Evolutionary conservation across 2,888 invertebrate genomes (phyloP).

Genomic region (Tineola bisselliella): DNA sequence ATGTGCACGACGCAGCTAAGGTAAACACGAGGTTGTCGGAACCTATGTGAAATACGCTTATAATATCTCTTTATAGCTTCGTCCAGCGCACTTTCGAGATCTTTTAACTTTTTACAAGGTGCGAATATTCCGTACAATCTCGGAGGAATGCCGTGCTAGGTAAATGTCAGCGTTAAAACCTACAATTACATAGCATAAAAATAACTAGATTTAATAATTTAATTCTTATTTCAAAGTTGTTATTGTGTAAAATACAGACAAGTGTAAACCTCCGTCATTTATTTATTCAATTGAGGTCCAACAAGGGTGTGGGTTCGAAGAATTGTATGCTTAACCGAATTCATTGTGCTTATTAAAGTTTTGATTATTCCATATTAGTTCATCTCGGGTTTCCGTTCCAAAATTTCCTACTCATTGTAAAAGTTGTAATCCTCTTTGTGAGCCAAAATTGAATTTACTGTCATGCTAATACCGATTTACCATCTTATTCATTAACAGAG

Average conservation of each 20-base stretch:
- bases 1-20: constrained; percentile 12
- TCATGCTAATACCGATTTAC: constrained; percentile 69
- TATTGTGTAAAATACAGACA: neutral
- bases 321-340: constrained; percentile 37
- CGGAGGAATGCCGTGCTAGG: neutral
- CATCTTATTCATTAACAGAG: constrained; percentile 68
- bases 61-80: constrained; percentile 19
- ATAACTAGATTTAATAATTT: neutral
- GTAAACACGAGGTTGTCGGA: constrained; percentile 17
- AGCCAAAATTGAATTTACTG: constrained; percentile 66
- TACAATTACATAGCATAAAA: neutral
- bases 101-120: neutral
- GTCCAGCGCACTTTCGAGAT: neutral
- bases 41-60: constrained; percentile 19
- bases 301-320: constrained; percentile 24
- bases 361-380: constrained; percentile 63
- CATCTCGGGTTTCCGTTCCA: constrained; percentile 31
- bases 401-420: constrained; percentile 45
- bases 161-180: constrained; percentile 2
- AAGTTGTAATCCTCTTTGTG: constrained; percentile 69
- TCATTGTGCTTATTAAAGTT: constrained; percentile 49
- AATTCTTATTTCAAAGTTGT: neutral
- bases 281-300: constrained; percentile 3
- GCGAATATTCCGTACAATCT: neutral
- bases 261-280: neutral